Evolutionary conservation across 2,888 invertebrate genomes (phyloP).

Genomic region (Epinotia nisella): DNA sequence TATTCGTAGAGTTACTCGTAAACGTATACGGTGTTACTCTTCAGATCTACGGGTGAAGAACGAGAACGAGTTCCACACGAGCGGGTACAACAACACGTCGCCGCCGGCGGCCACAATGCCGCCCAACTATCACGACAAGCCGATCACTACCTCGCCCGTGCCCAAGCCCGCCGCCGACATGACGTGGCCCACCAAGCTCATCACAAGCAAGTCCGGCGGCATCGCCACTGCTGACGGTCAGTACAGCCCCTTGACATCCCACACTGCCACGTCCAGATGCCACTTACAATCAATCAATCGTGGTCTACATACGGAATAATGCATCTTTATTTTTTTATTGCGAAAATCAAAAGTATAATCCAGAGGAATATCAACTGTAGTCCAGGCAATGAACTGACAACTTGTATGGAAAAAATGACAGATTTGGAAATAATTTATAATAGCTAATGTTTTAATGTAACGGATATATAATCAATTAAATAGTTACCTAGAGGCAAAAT

Average conservation of each 20-base stretch:
- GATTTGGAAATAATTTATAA: too few species aligned
- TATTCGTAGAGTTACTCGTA: neutral
- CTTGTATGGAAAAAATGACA: too few species aligned
- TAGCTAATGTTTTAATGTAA: too few species aligned
- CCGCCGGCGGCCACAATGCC: conserved; percentile 84
- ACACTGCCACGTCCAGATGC: too few species aligned
- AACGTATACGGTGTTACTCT: conserved; percentile 42
- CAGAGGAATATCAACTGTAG: too few species aligned
- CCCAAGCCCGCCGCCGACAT: conserved; percentile 85
- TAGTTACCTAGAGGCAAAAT: too few species aligned
- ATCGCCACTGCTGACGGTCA: conserved; percentile 94
- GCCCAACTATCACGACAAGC: conserved; percentile 77
- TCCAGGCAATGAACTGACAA: too few species aligned
- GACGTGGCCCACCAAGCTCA: conserved; percentile 85
- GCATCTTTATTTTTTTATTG: too few species aligned
- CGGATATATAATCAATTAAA: too few species aligned
- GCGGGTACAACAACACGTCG: conserved; percentile 84
- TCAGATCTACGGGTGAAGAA: conserved; percentile 91
- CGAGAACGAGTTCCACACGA: conserved; percentile 84
- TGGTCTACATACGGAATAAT: too few species aligned
- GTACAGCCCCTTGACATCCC: conserved; percentile 47
- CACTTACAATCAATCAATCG: too few species aligned
- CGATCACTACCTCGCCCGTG: conserved; percentile 78
- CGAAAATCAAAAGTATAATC: too few species aligned
- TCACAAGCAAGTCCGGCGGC: conserved; percentile 90